Evolutionary conservation across 2,888 invertebrate genomes (phyloP), one percentile per base, ranked within the genome.

Genomic region (Cerastis rubricosa): DNA sequence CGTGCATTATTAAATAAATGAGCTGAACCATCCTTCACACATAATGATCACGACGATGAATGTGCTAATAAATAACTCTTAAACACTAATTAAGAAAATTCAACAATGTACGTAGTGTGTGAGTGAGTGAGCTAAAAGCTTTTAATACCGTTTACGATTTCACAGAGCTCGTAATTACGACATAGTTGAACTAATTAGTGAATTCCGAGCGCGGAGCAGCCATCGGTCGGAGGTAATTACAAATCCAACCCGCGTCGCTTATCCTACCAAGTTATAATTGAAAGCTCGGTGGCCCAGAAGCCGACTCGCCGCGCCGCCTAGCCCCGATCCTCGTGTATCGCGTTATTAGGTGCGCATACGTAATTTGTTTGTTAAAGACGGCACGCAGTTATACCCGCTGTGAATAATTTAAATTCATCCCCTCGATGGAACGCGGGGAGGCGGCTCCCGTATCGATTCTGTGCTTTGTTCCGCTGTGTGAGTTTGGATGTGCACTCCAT

Each of bases 321-420:
- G 94, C 93, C 91, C 90, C 86, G 78, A 88, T 89, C 87, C 88
- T 91, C 91, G 91, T 94, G 94, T 96, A 95, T 95, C 95, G 93
- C 93, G 94, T 96, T 96, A 96, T 96, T 95, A 95, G 95, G 94
- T 93, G 94, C 93, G 96, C 96, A 95, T 96, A 96, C 94, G 94
- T 96, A 96, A 96, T 96, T 95, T 96, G 96, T 96, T 96, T 96
- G 96, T 96, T 96, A 95, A 96, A 96, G 96, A 96, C 96, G 95
- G 95, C 94, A 94, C 95, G 94, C 95, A 96, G 95, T 95, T 94
- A 94, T 96, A 94, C 95, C 94, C 94, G 95, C 94, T 96, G 95
- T 96, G 96, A 96, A 96, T 96, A 96, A 96, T 96, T 96, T 96
- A 96, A 96, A 96, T 95, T 95, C 95, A 96, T 95, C 96, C 95